phyloP scores from a whole-genome alignment of 2,113 vertebrate species.

The Gymnobelideus leadbeateri region DNA sequence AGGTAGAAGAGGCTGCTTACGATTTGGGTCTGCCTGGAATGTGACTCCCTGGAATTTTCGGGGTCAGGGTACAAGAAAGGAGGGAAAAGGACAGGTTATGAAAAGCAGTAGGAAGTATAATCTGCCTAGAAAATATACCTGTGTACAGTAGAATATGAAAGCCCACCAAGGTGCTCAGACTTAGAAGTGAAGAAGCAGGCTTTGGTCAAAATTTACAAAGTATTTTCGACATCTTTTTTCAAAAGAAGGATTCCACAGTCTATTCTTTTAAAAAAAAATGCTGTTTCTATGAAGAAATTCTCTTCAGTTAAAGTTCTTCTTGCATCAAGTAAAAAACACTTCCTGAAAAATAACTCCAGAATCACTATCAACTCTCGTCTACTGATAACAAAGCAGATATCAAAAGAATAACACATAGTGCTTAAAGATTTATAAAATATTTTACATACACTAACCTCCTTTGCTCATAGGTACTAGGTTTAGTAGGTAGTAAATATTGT shows the following conservation, averaged over 20 bases:
- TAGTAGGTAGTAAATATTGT: background rate
- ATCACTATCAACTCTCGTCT: background rate
- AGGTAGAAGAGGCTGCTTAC: background rate
- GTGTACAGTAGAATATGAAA: background rate
- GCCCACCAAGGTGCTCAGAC: background rate
- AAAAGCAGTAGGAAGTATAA: background rate
- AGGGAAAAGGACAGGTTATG: slow-evolving; percentile 14
- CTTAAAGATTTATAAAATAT: background rate
- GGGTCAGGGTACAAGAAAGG: background rate
- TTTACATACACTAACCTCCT: background rate
- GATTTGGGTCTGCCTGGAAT: background rate
- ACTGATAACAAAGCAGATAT: background rate
- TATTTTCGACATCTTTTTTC: background rate
- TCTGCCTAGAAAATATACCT: background rate
- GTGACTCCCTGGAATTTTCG: background rate
- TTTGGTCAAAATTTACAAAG: background rate
- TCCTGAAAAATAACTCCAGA: background rate
- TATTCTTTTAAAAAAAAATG: slow-evolving; percentile 14
- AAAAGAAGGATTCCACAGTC: slow-evolving; percentile 19
- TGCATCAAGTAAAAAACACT: background rate
- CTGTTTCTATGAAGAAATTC: background rate
- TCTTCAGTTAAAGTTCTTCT: background rate
- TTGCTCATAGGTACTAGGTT: background rate
- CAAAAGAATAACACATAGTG: background rate
- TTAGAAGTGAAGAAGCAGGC: background rate